Percentiles rank a stretch among this genome's conserved stretches.
Conservation (phyloP, 1,140 invertebrate genomes). For the Danaus plexippus region DNA sequence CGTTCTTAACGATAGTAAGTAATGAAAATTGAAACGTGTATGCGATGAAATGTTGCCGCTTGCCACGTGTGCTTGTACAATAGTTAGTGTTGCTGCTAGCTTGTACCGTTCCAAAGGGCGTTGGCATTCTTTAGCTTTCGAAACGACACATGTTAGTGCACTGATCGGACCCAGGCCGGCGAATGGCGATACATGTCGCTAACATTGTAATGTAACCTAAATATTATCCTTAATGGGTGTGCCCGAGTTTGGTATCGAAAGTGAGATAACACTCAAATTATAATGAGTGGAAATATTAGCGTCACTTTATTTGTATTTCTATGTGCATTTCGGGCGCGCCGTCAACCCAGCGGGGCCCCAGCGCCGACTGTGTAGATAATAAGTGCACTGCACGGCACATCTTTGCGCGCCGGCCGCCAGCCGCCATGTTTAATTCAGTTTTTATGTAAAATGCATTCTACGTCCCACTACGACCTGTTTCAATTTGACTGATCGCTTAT, state of each 20-base stretch:
- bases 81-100: constrained; percentile 7
- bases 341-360: constrained; percentile 56
- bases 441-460: constrained; percentile 36
- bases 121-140: constrained; percentile 28
- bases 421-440: constrained; percentile 30
- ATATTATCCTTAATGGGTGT: constrained; percentile 4
- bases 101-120: constrained; percentile 24
- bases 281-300: constrained; percentile 2
- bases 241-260: not conserved
- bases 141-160: constrained; percentile 16
- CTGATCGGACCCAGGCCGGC: no score
- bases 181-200: constrained; percentile 10
- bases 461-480: not conserved
- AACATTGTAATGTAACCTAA: constrained; percentile 1
- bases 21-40: no score
- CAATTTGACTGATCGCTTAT: not conserved
- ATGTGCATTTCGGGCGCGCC: constrained; percentile 42
- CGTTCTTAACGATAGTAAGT: no score
- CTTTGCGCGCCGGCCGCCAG: constrained; percentile 38
- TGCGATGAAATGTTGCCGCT: not conserved
- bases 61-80: constrained; percentile 7
- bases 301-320: constrained; percentile 8
- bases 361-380: constrained; percentile 48
- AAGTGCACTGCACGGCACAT: constrained; percentile 55
- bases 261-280: not conserved